Percentiles rank a stretch among this genome's conserved stretches.
Evolutionary conservation across 2,113 vertebrate genomes (phyloP).

Genomic region (Montifringilla adamsi): DNA sequence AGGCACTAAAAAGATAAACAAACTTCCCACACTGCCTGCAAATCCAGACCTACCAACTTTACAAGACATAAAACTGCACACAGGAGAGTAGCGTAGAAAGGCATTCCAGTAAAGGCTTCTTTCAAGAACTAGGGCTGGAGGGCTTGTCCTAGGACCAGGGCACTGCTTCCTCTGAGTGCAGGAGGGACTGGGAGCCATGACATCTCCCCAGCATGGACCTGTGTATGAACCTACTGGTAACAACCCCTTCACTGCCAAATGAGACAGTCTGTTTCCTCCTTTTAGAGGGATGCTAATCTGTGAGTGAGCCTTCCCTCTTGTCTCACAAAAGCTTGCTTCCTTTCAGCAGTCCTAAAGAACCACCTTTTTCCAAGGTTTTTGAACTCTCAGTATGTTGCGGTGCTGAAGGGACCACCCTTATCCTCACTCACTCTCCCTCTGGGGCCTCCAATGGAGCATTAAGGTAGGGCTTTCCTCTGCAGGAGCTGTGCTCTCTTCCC

Average conservation of each 20-base stretch:
- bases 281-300: not conserved
- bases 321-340: not conserved
- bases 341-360: not conserved
- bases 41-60: not conserved
- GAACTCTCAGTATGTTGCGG: not conserved
- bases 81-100: not conserved
- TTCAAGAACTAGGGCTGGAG: not conserved
- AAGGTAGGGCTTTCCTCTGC: not conserved
- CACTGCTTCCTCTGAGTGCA: not conserved
- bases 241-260: not conserved
- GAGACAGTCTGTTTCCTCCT: not conserved
- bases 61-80: not conserved
- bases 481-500: not conserved
- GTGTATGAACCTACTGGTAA: accelerated
- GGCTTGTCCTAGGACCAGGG: not conserved
- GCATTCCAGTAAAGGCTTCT: not conserved
- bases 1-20: not conserved
- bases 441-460: not conserved
- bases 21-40: not conserved
- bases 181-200: not conserved
- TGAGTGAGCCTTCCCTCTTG: not conserved
- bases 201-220: not conserved
- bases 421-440: not conserved
- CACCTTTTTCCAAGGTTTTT: not conserved
- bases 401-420: not conserved